A percentile compares a stretch with the other conserved stretches of the same genome.
Evolutionary conservation across 2,113 vertebrate genomes (phyloP).

Genomic region (Paratilapia polleni): DNA sequence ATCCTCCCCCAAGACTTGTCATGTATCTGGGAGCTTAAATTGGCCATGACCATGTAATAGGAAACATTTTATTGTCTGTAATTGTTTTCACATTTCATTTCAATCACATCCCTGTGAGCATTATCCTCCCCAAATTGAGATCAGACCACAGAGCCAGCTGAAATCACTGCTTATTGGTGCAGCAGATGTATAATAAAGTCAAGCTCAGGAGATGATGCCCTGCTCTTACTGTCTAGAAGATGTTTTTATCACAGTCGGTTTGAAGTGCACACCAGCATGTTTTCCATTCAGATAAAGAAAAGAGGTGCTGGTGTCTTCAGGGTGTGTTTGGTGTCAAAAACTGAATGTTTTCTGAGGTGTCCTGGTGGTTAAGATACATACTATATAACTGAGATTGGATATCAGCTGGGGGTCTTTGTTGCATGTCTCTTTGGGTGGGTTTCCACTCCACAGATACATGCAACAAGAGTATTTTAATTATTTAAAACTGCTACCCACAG

Average conservation of each 20-base stretch:
- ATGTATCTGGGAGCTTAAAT: background rate
- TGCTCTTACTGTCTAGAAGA: background rate
- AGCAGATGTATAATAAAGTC: background rate
- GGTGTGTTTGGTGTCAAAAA: background rate
- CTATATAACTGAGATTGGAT: background rate
- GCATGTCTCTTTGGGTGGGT: background rate
- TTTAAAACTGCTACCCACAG: background rate
- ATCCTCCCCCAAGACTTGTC: background rate
- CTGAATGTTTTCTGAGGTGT: background rate
- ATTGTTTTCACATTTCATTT: slow-evolving; percentile 33
- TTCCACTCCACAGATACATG: background rate
- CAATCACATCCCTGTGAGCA: background rate
- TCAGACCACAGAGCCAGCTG: background rate
- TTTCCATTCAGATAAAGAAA: background rate
- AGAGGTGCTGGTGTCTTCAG: background rate
- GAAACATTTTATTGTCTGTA: slow-evolving; percentile 16
- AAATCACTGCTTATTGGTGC: background rate
- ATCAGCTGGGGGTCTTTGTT: background rate
- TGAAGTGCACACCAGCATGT: background rate
- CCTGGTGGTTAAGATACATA: background rate
- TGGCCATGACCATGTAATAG: background rate
- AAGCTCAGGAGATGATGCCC: background rate
- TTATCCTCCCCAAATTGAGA: background rate
- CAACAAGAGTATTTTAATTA: background rate
- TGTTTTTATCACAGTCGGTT: background rate